Evolutionary conservation across 2,797 vertebrate species (phyloP).

Genomic region (Paramormyrops hopkinsi): DNA sequence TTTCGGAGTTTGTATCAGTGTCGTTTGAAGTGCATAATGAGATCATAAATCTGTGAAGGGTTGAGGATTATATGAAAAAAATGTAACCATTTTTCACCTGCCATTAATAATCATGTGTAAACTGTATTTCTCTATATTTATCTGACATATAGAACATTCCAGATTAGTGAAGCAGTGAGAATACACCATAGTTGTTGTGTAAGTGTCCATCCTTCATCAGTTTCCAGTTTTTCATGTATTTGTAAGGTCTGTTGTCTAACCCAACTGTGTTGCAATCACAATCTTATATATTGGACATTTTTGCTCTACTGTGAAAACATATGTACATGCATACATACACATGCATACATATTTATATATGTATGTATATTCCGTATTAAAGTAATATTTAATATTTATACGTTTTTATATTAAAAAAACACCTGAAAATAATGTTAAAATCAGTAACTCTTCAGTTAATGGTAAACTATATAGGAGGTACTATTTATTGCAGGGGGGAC

Average conservation of each 20-base stretch:
- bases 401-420: conserved; percentile 59
- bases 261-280: conserved; percentile 63
- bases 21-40: conserved; percentile 55
- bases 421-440: background rate
- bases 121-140: conserved; percentile 86
- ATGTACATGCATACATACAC: background rate
- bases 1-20: conserved; percentile 58
- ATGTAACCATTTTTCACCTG: conserved; percentile 71
- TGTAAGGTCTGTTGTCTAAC: conserved; percentile 64
- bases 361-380: conserved; percentile 54
- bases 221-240: conserved; percentile 65
- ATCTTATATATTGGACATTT: conserved; percentile 73
- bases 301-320: conserved; percentile 65
- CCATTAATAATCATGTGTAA: conserved; percentile 90
- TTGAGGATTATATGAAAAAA: conserved; percentile 52
- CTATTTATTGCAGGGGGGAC: conserved; percentile 74
- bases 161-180: conserved; percentile 65
- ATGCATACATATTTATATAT: background rate
- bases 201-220: conserved; percentile 65
- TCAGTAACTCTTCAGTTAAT: conserved; percentile 35
- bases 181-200: conserved; percentile 70
- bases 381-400: conserved; percentile 72
- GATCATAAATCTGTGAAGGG: conserved; percentile 46
- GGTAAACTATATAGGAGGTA: conserved; percentile 41
- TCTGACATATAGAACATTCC: conserved; percentile 78